A percentile compares a stretch with the other conserved stretches of the same genome.
These are phyloP conservation scores for Conus betulinus DNA, from an alignment of 1,140 invertebrate genomes.

Conservation along the genomic window DNA sequence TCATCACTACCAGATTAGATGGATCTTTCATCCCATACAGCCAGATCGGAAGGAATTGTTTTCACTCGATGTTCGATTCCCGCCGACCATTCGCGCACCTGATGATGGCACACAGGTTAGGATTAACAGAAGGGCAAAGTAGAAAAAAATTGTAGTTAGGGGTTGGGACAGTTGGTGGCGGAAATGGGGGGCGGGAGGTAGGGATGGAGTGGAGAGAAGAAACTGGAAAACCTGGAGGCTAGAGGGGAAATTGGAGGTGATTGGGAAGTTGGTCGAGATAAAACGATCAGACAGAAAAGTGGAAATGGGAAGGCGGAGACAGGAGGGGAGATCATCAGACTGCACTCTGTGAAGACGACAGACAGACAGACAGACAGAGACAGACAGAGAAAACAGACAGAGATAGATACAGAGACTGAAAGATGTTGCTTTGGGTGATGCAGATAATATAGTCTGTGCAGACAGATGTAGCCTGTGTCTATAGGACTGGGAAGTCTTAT, in stretches of 20 bases:
- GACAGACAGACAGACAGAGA: background rate
- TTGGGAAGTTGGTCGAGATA: constrained; percentile 30
- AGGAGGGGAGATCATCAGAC: background rate
- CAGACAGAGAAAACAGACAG: too few species aligned
- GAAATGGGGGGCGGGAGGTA: too few species aligned
- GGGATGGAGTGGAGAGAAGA: background rate
- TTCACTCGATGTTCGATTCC: constrained; percentile 31
- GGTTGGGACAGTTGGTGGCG: background rate
- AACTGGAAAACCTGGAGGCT: background rate
- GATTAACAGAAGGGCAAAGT: background rate
- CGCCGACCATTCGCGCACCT: constrained; percentile 18
- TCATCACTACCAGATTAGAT: constrained; percentile 2
- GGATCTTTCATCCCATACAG: background rate
- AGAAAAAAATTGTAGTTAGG: background rate
- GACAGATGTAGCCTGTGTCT: too few species aligned
- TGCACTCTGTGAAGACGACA: background rate
- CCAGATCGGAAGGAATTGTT: constrained; percentile 36
- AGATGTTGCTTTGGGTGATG: too few species aligned
- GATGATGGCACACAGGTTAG: constrained; percentile 32
- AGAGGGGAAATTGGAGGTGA: constrained; percentile 27
- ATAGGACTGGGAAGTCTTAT: background rate
- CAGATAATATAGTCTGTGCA: too few species aligned
- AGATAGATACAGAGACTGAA: background rate
- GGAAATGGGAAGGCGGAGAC: background rate
- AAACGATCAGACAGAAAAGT: background rate